Conservation (phyloP, 2,888 invertebrate species). For the Trichopoda pennipes region DNA sequence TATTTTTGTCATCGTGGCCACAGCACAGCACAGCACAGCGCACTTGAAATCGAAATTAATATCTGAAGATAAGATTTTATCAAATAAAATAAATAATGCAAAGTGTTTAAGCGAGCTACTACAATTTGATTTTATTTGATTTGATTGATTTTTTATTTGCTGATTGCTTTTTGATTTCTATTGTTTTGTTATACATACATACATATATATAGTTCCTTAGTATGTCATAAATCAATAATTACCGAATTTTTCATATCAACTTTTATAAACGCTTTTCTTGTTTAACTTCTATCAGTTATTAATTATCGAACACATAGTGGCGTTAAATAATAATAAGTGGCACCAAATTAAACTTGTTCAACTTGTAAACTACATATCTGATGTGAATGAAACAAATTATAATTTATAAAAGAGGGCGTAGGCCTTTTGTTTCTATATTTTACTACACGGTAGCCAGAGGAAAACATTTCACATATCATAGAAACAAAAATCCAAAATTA, state of each 20-base stretch:
- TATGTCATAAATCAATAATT: slow-evolving; percentile 67
- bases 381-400: too few species aligned
- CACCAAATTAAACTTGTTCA: too few species aligned
- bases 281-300: slow-evolving; percentile 45
- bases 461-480: too few species aligned
- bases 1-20: slow-evolving; percentile 56
- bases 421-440: too few species aligned
- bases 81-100: slow-evolving; percentile 61
- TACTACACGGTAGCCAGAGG: too few species aligned
- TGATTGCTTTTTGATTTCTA: slow-evolving; percentile 34
- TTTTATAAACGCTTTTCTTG: slow-evolving; percentile 51
- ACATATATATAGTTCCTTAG: neutral
- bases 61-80: slow-evolving; percentile 61
- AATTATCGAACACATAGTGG: slow-evolving; percentile 41
- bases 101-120: slow-evolving; percentile 45
- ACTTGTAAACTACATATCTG: too few species aligned
- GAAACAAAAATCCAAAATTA: too few species aligned
- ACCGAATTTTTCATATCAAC: slow-evolving; percentile 54
- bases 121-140: slow-evolving; percentile 29
- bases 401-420: too few species aligned
- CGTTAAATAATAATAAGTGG: too few species aligned
- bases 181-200: slow-evolving; percentile 5
- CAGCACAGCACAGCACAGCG: slow-evolving; percentile 68
- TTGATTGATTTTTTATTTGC: slow-evolving; percentile 39
- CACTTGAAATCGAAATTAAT: slow-evolving; percentile 65